Evolutionary conservation across 2,113 vertebrate genomes (phyloP), one percentile per base, ranked within the genome.

Genomic region (Spheniscus mendiculus): DNA sequence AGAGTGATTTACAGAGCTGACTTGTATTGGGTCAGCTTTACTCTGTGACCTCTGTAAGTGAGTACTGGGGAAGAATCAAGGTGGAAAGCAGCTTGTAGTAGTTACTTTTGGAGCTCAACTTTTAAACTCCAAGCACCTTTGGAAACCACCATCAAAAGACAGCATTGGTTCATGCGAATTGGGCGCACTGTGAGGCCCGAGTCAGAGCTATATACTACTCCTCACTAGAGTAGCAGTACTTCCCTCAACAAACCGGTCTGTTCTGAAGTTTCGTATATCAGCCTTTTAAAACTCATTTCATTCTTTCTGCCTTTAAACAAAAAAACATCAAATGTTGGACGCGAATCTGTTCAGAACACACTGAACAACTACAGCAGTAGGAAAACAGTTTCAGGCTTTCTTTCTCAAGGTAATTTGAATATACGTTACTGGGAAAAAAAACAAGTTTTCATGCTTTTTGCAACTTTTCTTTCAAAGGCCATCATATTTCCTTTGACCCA

Each of bases 161-260:
- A 58, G 42, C 1, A 0, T 0, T 30, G 16, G 26, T 85, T 84
- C 74, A 27, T 23, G 44, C 0, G 1, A 61, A 40, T 1, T 72
- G 38, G 47, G 47, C 30, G 44, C 26, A 27, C 52, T 13, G 11
- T 13, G 61, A 79, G 32, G 69, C 25, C 63, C 1, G 9, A 53
- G 38, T 53, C 61, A 83, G 61, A 80, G 38, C 26, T 65, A 22
- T 12, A 8, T 12, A 65, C 25, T 16, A 52, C 27, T 80, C 18
- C 49, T 52, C 25, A 53, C 49, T 0, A 93, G 70, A 83, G 42
- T 6, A 90, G 56, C 15, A 61, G 26, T 15, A 74, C 20, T 89
- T 52, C 36, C 27, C 22, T 49, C 21, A 63, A 19, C 20, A 58
- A 78, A 84, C 18, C 8, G n/a, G 9, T 38, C 53, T 73, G 49